Base-by-base conservation (phyloP, 1,140 invertebrate genomes). In the Aricia agestis region DNA sequence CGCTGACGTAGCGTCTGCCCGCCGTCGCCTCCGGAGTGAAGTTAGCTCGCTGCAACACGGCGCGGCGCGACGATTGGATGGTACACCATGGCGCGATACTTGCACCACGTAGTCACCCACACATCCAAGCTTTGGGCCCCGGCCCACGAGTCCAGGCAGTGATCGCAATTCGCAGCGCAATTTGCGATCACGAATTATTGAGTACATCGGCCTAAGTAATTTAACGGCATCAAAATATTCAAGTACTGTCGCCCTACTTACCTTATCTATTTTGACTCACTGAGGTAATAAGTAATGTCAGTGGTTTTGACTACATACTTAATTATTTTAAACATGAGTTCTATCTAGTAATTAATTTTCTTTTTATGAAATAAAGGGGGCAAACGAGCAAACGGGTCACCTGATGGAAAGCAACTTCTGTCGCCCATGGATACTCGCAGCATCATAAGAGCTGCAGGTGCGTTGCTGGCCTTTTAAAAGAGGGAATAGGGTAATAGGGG, bases 11-110 rank as follows among this genome's bases (percentile, higher is more conserved):
- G 45, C 45, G 45, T 52, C 45, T 52, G 45, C 25, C 32, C 63
- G 32, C 25, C 25, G 15, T n/a, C 15, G 19, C 11, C 25, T 9
- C 18, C 32, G 63, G n/a, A 11, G 63, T 32, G 63, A 32, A 52
- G 45, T 52, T 41, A 10, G 15, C 1, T 15, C 32, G n/a, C 32
- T 7, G n/a, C 66, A 41, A 32, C 32, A n/a, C 9, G 6, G 32
- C 15, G 3, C 9, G 6, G 32, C 15, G 3, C 9, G 66, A 6
- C 63, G 87, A 86, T 89, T 85, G 85, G 81, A 69, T 73, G 68
- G 69, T 76, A 76, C 73, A 13, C 45, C 11, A 80, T 89, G 87
- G 87, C 87, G 87, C 84, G 85, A 89, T 89, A 72, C 73, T 85
- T 79, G 74, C 74, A 79, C 82, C 84, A 87, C 83, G 84, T 86